These are phyloP conservation scores for Diaphora mendica DNA, from an alignment of 2,888 invertebrate species.

Conservation along the genomic window DNA sequence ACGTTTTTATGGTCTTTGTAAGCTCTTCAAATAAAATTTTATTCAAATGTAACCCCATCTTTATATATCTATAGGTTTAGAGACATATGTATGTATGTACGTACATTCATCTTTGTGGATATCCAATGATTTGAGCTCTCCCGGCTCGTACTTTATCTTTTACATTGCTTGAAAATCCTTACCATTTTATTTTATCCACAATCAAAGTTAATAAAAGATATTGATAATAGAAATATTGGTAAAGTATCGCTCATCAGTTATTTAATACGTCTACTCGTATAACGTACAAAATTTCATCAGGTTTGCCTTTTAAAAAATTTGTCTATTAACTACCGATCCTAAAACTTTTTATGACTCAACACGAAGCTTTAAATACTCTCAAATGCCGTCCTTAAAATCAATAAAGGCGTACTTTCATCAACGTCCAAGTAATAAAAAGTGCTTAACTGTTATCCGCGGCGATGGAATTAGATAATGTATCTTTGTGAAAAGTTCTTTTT, in stretches of 20 bases:
- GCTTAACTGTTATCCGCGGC: conserved; percentile 80
- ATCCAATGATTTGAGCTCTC: conserved; percentile 49
- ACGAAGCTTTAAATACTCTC: conserved; percentile 79
- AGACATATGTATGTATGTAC: conserved; percentile 30
- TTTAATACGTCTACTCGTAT: conserved; percentile 43
- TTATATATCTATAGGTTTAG: conserved; percentile 54
- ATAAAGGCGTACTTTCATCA: conserved; percentile 83
- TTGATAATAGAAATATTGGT: conserved; percentile 33
- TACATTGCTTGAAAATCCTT: conserved; percentile 43
- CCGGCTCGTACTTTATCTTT: conserved; percentile 41
- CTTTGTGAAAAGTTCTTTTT: conserved; percentile 71
- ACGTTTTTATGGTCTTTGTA: conserved; percentile 71
- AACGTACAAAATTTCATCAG: conserved; percentile 49
- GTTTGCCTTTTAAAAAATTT: conserved; percentile 61
- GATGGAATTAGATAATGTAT: conserved; percentile 82
- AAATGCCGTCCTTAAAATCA: conserved; percentile 81
- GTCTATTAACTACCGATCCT: conserved; percentile 72
- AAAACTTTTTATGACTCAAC: conserved; percentile 76
- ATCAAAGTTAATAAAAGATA: conserved; percentile 42
- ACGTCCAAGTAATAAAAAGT: conserved; percentile 79
- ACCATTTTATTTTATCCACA: conserved; percentile 37
- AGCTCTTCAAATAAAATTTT: conserved; percentile 68
- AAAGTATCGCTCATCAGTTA: conserved; percentile 38
- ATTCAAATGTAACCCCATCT: conserved; percentile 62
- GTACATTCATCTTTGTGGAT: conserved; percentile 52